These are phyloP conservation scores for Psix sp. DNA, from an alignment of 1,140 invertebrate species.

Conservation along the genomic window DNA sequence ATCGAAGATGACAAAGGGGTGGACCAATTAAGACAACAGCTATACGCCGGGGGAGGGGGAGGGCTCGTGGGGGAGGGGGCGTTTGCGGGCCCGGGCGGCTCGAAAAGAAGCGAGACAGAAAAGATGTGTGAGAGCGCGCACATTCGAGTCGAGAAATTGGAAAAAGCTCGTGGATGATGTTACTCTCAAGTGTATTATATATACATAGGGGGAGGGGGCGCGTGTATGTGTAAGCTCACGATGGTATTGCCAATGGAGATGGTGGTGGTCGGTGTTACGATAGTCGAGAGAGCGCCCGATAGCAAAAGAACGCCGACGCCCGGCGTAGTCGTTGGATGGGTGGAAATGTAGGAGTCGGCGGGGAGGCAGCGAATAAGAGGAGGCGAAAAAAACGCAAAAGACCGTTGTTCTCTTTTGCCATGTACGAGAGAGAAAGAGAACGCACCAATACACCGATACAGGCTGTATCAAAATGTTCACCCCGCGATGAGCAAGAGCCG, in stretches of 20 bases:
- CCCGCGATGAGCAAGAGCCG: slow-evolving; percentile 25
- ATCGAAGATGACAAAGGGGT: slow-evolving; percentile 32
- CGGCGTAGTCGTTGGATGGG: slow-evolving; percentile 55
- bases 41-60: too few species aligned
- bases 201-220: slow-evolving; percentile 1
- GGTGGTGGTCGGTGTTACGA: slow-evolving; percentile 58
- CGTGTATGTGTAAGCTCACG: slow-evolving; percentile 30
- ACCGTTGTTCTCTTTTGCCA: slow-evolving; percentile 54
- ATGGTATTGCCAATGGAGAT: slow-evolving; percentile 56
- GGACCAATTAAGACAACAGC: slow-evolving; percentile 41
- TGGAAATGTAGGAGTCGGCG: slow-evolving; percentile 56
- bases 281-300: slow-evolving; percentile 60
- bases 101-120: slow-evolving; percentile 37
- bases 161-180: slow-evolving; percentile 59
- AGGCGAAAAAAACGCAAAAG: slow-evolving; percentile 58
- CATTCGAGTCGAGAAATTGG: slow-evolving; percentile 53
- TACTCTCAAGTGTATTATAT: slow-evolving; percentile 61
- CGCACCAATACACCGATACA: slow-evolving; percentile 23
- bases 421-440: slow-evolving; percentile 25
- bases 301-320: slow-evolving; percentile 62
- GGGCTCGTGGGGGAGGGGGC: too few species aligned
- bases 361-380: slow-evolving; percentile 60
- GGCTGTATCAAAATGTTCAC: slow-evolving; percentile 46
- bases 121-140: slow-evolving; percentile 39
- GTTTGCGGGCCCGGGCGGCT: slow-evolving; percentile 5